phyloP scores from a whole-genome alignment of 2,113 vertebrate genomes.

The Megaceryle maxima region DNA sequence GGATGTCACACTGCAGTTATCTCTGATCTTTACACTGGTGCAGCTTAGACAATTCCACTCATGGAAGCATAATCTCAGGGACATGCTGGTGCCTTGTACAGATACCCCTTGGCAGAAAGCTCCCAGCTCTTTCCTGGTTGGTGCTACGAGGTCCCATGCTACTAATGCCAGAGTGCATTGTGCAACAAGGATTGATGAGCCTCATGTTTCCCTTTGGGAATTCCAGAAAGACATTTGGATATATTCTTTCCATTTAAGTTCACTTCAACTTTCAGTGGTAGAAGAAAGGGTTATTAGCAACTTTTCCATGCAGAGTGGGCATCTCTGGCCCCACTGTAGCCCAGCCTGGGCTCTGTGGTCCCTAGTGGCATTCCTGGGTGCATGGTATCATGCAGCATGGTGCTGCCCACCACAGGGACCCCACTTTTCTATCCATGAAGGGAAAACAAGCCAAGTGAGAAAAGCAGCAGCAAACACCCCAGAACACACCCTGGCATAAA shows the following conservation, averaged over 20 bases:
- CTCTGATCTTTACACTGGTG: background rate
- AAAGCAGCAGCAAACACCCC: background rate
- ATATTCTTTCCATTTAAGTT: background rate
- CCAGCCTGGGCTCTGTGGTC: background rate
- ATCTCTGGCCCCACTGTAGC: background rate
- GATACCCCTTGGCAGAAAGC: background rate
- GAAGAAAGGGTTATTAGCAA: background rate
- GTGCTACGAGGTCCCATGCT: fast-evolving
- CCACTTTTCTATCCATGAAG: background rate
- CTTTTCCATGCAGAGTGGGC: background rate
- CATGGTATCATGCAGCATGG: fast-evolving
- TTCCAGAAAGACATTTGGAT: background rate
- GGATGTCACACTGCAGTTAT: background rate
- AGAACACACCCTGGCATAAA: background rate
- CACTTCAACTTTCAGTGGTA: background rate
- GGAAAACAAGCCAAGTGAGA: background rate
- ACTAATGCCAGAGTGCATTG: fast-evolving
- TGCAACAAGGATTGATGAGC: fast-evolving
- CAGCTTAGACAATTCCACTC: background rate
- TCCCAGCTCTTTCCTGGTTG: background rate
- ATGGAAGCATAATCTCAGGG: fast-evolving
- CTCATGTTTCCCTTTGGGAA: background rate
- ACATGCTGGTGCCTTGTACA: fast-evolving
- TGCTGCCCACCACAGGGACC: background rate
- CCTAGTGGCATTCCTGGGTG: fast-evolving